Evolutionary conservation across 2,113 vertebrate genomes (phyloP), one percentile per base, ranked within the genome.

Genomic region (Rhizomys pruinosus): DNA sequence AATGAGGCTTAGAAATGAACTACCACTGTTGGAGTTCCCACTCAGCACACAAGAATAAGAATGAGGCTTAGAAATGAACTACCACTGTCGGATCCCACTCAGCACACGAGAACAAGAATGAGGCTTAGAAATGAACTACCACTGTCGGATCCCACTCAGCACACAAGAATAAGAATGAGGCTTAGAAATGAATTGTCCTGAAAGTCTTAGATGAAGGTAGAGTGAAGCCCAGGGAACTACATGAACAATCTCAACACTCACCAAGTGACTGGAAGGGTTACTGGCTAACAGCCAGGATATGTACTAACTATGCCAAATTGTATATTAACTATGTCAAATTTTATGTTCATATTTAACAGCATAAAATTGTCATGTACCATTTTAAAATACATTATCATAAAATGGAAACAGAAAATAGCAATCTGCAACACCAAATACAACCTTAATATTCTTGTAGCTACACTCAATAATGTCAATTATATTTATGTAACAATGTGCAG

Each of bases 331-430:
- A 32, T 39, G 61, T 42, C 66, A 89, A 82, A 91, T 29, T 86
- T 82, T 44, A 47, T 37, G 92, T 95, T 59, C 61, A 39, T 84
- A 86, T 81, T 94, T 34, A 76, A 92, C 92, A 25, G 81, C 32
- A 79, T 55, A 85, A 74, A 91, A 66, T 64, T 93, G 37, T 81
- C 39, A 20, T 37, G 27, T n/a, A 52, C 64, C 44, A 52, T 23
- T 16, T n/a, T 42, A n/a, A 68, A 66, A 68, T 84, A 12, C 64
- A 68, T 8, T 47, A 29, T 84, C 23, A 42, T 84, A 92, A 85
- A 87, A 76, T 68, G 42, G 6, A 95, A 97, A 69, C 2, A 88
- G 76, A 91, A 95, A 95, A 93, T 29, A 39, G 1, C 61, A 92
- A 74, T 44, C 42, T 87, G 22, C 16, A 92, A 90, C 13, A 87